These are phyloP conservation scores for Araneus ventricosus DNA, from an alignment of 1,140 invertebrate species.

Conservation along the genomic window DNA sequence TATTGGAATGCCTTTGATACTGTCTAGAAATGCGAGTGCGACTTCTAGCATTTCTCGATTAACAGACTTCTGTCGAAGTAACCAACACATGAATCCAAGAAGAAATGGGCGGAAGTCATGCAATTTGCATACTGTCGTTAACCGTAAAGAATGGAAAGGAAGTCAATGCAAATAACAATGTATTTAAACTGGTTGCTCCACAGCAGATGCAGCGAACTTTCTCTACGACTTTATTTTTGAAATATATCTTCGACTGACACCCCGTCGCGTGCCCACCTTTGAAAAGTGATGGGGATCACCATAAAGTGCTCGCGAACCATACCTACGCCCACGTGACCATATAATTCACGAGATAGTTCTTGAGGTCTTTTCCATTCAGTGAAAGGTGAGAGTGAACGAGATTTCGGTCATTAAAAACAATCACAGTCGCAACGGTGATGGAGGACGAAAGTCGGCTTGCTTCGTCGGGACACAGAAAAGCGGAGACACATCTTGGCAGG, in stretches of 20 bases:
- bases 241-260: neutral
- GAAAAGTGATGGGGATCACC: constrained; percentile 28
- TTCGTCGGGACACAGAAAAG: neutral
- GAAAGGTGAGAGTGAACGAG: neutral
- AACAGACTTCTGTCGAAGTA: neutral
- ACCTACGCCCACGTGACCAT: constrained; percentile 37
- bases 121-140: constrained; percentile 50
- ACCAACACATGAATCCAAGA: neutral
- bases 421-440: neutral
- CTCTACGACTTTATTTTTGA: neutral
- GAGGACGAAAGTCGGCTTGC: neutral
- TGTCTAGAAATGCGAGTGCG: no score
- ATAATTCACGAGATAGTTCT: constrained; percentile 28
- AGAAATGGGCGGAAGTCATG: constrained; percentile 50
- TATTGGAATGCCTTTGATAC: no score
- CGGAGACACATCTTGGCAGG: neutral
- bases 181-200: neutral
- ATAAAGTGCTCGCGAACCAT: constrained; percentile 34
- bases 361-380: neutral
- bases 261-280: constrained; percentile 51
- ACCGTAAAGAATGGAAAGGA: constrained; percentile 31
- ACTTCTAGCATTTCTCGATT: neutral
- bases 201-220: constrained; percentile 20
- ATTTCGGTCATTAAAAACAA: neutral
- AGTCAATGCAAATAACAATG: constrained; percentile 60